Base-by-base conservation (phyloP, 2,888 invertebrate genomes). In the Drosophila subsilvestris region DNA sequence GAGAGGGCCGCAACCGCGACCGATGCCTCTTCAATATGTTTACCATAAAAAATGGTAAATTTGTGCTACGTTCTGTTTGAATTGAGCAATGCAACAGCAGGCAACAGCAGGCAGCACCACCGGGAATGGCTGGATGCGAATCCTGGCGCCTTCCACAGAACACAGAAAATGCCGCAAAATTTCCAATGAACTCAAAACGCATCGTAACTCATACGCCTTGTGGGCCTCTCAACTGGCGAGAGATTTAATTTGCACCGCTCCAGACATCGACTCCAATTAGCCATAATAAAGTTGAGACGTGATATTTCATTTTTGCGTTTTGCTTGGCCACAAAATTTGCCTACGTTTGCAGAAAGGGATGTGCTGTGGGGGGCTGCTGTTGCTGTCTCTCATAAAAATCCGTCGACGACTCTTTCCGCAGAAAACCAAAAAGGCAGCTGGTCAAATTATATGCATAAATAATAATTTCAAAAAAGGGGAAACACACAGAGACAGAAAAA, bases 391-490 rank as follows among this genome's bases (percentile, higher is more conserved):
- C 88, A 87, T 87, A 81, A 87, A 87, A 79, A 32, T 51, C 70
- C 58, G 1, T 57, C 60, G 63, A 57, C 55, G 12, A 42, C 7
- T 51, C 47, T 77, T 86, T 86, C 88, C 74, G 71, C 66, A 65
- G 89, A 88, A 83, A 68, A 29, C 18, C 27, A n/a, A 57, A 57
- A 42, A 69, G 79, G 80, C 89, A 90, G 90, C 86, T 89, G 90
- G 60, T 49, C 80, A 90, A 89, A 90, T 90, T 90, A 89, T 90
- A 81, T 90, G 89, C 90, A 89, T 89, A 89, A 90, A 89, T 90
- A 89, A 89, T 89, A 89, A 90, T 90, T 83, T 84, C 70, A 5
- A 6, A 74, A 65, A 63, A 58, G 56, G 65, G 60, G 71, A 70
- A 59, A 50, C 44, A 25, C 49, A 48, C 12, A 37, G 32, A 37